Base-by-base conservation (phyloP, 2,888 invertebrate species). In the Tipula unca region DNA sequence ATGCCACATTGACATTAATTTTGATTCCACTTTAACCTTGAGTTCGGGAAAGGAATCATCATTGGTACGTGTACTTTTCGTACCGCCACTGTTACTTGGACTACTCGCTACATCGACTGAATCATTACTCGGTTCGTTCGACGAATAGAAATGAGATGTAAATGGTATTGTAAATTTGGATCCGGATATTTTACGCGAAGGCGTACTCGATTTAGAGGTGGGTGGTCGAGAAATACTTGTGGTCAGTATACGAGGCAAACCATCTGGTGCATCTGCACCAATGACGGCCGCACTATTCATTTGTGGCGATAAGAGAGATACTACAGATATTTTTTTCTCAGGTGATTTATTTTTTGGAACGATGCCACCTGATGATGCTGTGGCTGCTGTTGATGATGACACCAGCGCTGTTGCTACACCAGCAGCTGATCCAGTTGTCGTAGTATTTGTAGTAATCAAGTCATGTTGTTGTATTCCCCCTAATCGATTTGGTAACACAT, bases 1-100 rank as follows among this genome's bases (percentile, higher is more conserved):
- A 90, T 97, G 97, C 97, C 97, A 97, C 94, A 97, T 95, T 69
- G 96, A 96, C 89, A 96, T 91, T 85, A 97, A 90, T 87, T 95
- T 94, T 32, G 95, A 95, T 90, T 97, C 97, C 87, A 97, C 94
- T 92, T 94, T 96, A 88, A 94, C 94, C 90, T 94, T 94, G 86
- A 93, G 92, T 89, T 95, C 94, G 25, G 91, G 89, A 14, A 87
- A 87, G 85, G 87, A 89, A 82, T 90, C 90, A 84, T 88, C 89
- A 83, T 39, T 83, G 13, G 35, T 89, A 87, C 91, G 89, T 87
- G 89, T 89, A 69, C 25, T 69, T 87, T 91, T 88, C 88, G 88
- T 88, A 85, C 89, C 88, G 42, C 89, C 88, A 88, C 89, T 87
- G 87, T 87, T 82, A 87, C 89, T 89, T 87, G 88, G 6, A 88